phyloP scores from a whole-genome alignment of 2,797 vertebrate species.

The Mus spretus region DNA sequence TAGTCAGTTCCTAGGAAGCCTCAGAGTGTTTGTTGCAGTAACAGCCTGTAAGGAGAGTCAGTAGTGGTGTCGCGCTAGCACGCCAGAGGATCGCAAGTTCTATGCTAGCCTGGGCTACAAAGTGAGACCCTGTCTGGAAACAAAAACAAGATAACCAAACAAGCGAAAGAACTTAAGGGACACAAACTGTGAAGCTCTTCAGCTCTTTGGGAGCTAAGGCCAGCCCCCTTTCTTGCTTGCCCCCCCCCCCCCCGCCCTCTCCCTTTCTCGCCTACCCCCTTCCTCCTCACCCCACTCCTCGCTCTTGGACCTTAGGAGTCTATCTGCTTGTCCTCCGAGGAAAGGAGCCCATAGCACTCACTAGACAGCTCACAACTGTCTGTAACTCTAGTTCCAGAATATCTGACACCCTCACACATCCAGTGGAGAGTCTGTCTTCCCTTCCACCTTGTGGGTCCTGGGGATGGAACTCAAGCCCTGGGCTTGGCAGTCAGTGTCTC shows the following conservation, averaged over 20 bases:
- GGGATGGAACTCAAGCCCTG: neutral
- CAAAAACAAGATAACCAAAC: neutral
- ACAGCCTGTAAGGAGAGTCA: neutral
- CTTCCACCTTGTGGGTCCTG: neutral
- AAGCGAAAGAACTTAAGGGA: neutral
- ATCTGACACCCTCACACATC: neutral
- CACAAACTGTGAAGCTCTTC: neutral
- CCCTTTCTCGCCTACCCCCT: neutral
- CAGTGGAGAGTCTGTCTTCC: neutral
- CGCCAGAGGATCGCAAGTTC: neutral
- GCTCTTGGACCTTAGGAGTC: neutral
- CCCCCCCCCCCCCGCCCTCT: neutral
- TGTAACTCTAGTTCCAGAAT: neutral
- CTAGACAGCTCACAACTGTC: neutral
- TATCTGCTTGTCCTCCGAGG: neutral
- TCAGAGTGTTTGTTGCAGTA: neutral
- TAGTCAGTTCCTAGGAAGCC: neutral
- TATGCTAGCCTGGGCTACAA: neutral
- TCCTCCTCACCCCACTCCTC: neutral
- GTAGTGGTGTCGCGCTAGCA: rapidly evolving
- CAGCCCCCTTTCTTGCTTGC: neutral
- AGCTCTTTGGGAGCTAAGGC: neutral
- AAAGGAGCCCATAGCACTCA: neutral
- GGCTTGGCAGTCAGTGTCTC: neutral
- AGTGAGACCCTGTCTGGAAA: neutral